Evolutionary conservation across 2,113 vertebrate genomes (phyloP), one percentile per base, ranked within the genome.

Genomic region (Cinclus cinclus): DNA sequence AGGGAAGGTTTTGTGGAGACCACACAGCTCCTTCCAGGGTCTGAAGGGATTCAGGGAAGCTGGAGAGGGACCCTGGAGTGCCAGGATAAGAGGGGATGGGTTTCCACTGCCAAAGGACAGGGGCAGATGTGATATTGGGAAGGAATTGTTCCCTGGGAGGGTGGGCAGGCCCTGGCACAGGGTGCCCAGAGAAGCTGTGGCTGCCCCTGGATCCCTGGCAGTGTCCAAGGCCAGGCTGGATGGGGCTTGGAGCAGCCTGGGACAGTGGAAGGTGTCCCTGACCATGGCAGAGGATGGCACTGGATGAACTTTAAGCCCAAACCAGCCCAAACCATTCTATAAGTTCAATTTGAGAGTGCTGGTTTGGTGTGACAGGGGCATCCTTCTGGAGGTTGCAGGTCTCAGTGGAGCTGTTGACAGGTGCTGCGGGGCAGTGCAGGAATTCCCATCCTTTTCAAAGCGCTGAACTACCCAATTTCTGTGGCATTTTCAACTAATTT

Each of bases 51-150:
- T 3, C 47, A 79, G 49, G 30, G 47, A 9, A 70, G 0, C 24
- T 10, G 17, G 35, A 79, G 65, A 56, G 35, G 30, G 42, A 21
- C 7, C 6, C 11, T 63, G 49, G 4, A 42, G 31, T 0, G 31
- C 0, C 58, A 56, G 58, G 35, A 64, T 13, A n/a, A 35, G 0
- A 1, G 67, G 41, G 41, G 42, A 42, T 23, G 42, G 42, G 0
- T 44, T 50, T 18, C 0, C 0, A 50, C 0, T 71, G 65, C 0
- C 30, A 73, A 1, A 55, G n/a, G 25, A 1, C 11, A 79, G 25
- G 11, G 11, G 0, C 19, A 0, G 37, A 7, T 59, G 20, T 52
- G 52, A 44, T 52, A 1, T n/a, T 50, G 16, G 33, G 52, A 1
- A 65, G 33, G 21, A 67, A 39, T 74, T 37, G 6, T 50, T 88